Base-by-base conservation (phyloP, 2,888 invertebrate genomes). In the Platycnemis pennipes region DNA sequence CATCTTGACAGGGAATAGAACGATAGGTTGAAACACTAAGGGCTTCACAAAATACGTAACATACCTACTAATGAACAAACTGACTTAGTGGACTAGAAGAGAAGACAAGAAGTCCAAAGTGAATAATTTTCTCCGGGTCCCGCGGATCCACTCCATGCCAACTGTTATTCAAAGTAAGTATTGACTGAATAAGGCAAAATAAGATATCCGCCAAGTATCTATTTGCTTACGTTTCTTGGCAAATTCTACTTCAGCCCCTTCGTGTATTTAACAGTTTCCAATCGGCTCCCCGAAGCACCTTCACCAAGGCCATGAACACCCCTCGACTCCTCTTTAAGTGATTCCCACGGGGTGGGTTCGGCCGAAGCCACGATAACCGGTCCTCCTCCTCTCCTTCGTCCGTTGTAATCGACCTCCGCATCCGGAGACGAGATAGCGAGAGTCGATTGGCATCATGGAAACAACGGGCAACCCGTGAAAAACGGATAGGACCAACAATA, bases 331-430 rank as follows among this genome's bases (percentile, higher is more conserved):
- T 31, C 88, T n/a, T 37, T n/a, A n/a, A n/a, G 26, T 63, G 56
- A 53, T 89, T 89, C 89, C 89, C 89, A 89, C 89, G 89, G 89
- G 89, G 89, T 89, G 89, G 53, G 53, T 89, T 89, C 53, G 37
- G n/a, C 49, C 49, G 46, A 8, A 22, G 19, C 42, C 86, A 42
- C 19, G 22, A 89, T 89, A 89, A 89, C 89, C 89, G 89, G 89
- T 88, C 88, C n/a, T 46, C 45, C 46, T 46, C 88, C 42, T 63
- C 63, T 63, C 31, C 49, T 16, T n/a, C 45, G 46, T 13, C 49
- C 26, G 26, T 56, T 53, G 89, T n/a, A 63, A 63, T 63, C 63
- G 63, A 63, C n/a, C 63, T 63, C 63, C 63, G 63, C 63, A 63
- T 63, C 63, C 26, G 19, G 63, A 63, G 63, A 26, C n/a, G 19